Conservation (phyloP, 2,113 vertebrate genomes). For the Phalacrocorax carbo region DNA sequence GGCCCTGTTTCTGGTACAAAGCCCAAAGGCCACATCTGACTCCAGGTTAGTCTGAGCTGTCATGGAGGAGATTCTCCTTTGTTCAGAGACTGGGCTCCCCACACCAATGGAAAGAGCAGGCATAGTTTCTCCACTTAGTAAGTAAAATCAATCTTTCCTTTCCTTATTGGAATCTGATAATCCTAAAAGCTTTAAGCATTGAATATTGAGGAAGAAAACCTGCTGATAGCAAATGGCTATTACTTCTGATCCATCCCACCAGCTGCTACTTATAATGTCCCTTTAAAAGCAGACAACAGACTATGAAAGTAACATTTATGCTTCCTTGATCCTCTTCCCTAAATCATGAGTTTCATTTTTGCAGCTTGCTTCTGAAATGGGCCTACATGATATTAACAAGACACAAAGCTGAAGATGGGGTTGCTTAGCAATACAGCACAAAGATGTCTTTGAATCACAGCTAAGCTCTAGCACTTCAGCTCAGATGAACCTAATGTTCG, state of each 20-base stretch:
- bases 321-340: neutral
- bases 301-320: neutral
- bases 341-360: neutral
- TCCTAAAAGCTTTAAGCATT: neutral
- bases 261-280: neutral
- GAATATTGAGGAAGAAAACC: neutral
- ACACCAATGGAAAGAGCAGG: neutral
- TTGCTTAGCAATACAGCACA: conserved; percentile 67
- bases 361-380: neutral
- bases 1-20: neutral
- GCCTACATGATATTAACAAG: neutral
- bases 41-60: neutral
- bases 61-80: neutral
- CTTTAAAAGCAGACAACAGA: neutral
- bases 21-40: neutral
- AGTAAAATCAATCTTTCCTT: neutral
- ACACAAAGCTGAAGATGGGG: conserved; percentile 18
- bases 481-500: neutral
- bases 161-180: neutral
- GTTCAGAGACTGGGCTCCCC: neutral
- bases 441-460: conserved; percentile 52
- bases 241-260: neutral
- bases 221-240: neutral
- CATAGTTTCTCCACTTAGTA: neutral
- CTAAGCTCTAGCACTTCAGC: conserved; percentile 24